Conservation (phyloP, 2,888 invertebrate species). For the Noctuana brunneofusca region DNA sequence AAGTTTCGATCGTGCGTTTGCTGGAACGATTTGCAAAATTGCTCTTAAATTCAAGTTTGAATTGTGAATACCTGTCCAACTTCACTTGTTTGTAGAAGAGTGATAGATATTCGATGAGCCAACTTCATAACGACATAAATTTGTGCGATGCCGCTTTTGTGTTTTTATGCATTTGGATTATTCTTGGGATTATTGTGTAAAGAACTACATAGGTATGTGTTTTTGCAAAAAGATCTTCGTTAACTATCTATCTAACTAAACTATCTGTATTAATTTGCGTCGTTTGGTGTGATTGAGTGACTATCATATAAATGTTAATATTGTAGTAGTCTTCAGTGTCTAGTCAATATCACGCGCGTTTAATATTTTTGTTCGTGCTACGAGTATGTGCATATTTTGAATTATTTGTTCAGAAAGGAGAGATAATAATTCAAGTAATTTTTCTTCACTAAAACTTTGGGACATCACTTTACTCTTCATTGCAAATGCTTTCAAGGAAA, state of each 20-base stretch:
- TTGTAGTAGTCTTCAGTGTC: too few species aligned
- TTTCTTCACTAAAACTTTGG: constrained; percentile 9
- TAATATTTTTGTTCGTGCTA: too few species aligned
- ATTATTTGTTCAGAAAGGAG: too few species aligned
- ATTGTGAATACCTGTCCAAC: constrained; percentile 40
- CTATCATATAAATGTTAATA: too few species aligned
- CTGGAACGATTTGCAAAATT: constrained; percentile 63
- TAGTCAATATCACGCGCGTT: too few species aligned
- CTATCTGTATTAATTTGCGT: too few species aligned
- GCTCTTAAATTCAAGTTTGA: constrained; percentile 43
- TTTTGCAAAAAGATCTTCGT: too few species aligned
- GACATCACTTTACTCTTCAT: constrained; percentile 14
- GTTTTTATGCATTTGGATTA: not conserved
- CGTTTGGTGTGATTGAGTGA: too few species aligned
- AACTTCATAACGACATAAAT: constrained; percentile 5
- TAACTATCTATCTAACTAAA: too few species aligned
- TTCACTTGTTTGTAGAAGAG: constrained; percentile 20
- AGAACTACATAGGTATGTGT: too few species aligned
- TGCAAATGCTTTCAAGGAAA: constrained; percentile 14
- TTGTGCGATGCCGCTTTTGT: constrained; percentile 1
- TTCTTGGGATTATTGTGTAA: not conserved
- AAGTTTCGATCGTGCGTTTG: constrained; percentile 58
- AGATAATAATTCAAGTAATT: constrained; percentile 4
- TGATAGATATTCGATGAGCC: constrained; percentile 6
- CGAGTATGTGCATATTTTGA: too few species aligned